Evolutionary conservation across 1,140 invertebrate genomes (phyloP).

Genomic region (Drosophila grimshawi): DNA sequence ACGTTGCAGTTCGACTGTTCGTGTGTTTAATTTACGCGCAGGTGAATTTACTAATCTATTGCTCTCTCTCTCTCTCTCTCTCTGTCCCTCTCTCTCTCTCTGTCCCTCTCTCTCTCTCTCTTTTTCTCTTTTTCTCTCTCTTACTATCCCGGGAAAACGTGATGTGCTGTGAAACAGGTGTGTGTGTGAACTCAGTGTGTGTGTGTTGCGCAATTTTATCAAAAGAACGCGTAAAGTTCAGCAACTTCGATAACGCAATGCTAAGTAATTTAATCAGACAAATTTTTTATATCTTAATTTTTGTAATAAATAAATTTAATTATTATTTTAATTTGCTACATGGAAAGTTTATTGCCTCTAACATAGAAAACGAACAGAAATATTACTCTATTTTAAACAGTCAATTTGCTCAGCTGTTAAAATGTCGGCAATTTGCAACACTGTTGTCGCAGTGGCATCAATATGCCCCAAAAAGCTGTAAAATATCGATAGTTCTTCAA

Average conservation of each 20-base stretch:
- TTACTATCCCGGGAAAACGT: conserved; percentile 16
- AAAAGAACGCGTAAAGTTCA: no score
- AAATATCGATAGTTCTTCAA: no score
- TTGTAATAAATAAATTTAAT: not conserved
- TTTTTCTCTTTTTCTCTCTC: not conserved
- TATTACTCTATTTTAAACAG: not conserved
- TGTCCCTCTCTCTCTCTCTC: not conserved
- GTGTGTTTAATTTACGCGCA: conserved; percentile 15
- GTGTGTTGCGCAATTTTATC: not conserved
- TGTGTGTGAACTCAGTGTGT: not conserved
- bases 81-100: no score
- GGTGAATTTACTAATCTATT: conserved; percentile 27
- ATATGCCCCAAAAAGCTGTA: not conserved
- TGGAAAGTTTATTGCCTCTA: not conserved
- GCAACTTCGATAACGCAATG: no score
- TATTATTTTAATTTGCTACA: not conserved
- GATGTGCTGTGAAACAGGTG: conserved; percentile 33
- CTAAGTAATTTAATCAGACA: no score
- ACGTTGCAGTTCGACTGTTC: conserved; percentile 31
- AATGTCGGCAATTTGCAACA: conserved; percentile 16
- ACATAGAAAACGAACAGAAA: no score
- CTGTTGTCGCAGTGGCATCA: conserved; percentile 23
- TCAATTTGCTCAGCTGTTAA: conserved; percentile 23
- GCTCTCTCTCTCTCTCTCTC: not conserved
- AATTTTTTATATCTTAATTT: not conserved